Evolutionary conservation across 2,888 invertebrate genomes (phyloP), one percentile per base, ranked within the genome.

Genomic region (Doris montereyensis): DNA sequence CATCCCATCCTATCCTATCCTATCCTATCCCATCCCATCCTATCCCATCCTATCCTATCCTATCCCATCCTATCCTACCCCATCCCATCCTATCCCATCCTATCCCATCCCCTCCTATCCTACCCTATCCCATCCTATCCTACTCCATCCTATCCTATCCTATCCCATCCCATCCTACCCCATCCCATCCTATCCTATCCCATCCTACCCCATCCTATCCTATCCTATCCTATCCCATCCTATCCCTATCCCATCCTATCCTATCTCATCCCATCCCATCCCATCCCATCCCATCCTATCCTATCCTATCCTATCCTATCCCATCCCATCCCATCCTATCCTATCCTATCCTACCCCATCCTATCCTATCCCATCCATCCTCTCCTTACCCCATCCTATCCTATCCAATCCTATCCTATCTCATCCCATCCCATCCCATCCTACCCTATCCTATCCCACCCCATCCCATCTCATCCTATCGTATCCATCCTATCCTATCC

Each of bases 121-220:
- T 34, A 21, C 70, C n/a, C 28, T 78, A 10, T 73, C 62, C 65
- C 72, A 62, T 4, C 76, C 75, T 41, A 75, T 71, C 35, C 76
- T 72, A 35, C 32, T 74, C 67, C 10, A 8, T 75, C 28, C 26
- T 32, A 72, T 52, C 70, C 73, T 28, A 41, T 76, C 28, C 74
- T 62, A 30, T 77, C 34, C 35, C 28, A 24, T 35, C 35, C 72
- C 52, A 0, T 52, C 72, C 26, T 60, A 21, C 35, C 72, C 4
- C 30, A 5, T 30, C 8, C n/a, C 70, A 17, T 5, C 32, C 28
- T 35, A 32, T 70, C 13, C 2, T 35, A n/a, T 70, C 13, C 28
- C 70, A 32, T 30, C n/a, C 28, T 35, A 32, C n/a, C 32, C 28
- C 35, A 5, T 70, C 52, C 72, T 41, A 72, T 52, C 70, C 67